A percentile compares a stretch with the other conserved stretches of the same genome.
Conservation (phyloP, 2,888 invertebrate genomes). For the Poecilus cupreus region DNA sequence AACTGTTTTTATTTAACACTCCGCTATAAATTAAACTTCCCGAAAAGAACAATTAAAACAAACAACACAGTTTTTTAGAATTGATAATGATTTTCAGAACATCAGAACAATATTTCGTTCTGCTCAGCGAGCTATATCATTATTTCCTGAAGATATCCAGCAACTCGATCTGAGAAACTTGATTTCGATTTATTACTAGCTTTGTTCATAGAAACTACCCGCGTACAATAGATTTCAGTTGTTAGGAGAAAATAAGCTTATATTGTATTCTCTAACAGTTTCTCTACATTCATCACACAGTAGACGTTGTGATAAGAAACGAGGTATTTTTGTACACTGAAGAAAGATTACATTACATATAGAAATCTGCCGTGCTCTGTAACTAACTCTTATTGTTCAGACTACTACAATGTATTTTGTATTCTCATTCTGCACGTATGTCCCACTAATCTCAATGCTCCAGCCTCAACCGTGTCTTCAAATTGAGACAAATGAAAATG, state of each 20-base stretch:
- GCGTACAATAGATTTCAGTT: conserved; percentile 16
- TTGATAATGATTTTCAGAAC: no score
- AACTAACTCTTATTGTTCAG: no score
- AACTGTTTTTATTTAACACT: conserved; percentile 20
- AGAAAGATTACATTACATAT: conserved; percentile 18
- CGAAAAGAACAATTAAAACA: not conserved
- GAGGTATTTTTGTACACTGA: not conserved
- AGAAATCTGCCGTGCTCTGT: not conserved
- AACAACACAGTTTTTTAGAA: no score
- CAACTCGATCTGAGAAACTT: conserved; percentile 10
- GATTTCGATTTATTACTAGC: conserved; percentile 27
- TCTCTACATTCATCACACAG: conserved; percentile 1
- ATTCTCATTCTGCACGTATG: no score
- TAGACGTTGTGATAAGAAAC: conserved; percentile 11
- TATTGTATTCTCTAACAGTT: conserved; percentile 26
- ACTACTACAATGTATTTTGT: no score
- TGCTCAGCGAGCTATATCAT: not conserved
- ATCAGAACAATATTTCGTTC: no score
- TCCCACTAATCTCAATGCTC: no score
- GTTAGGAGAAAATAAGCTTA: conserved; percentile 34
- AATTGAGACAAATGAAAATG: no score
- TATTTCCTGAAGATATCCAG: not conserved
- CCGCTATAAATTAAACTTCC: not conserved
- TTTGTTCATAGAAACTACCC: conserved; percentile 10
- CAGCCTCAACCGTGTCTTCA: no score